These are phyloP conservation scores for Argyresthia goedartella DNA, from an alignment of 2,888 invertebrate genomes.

Conservation along the genomic window DNA sequence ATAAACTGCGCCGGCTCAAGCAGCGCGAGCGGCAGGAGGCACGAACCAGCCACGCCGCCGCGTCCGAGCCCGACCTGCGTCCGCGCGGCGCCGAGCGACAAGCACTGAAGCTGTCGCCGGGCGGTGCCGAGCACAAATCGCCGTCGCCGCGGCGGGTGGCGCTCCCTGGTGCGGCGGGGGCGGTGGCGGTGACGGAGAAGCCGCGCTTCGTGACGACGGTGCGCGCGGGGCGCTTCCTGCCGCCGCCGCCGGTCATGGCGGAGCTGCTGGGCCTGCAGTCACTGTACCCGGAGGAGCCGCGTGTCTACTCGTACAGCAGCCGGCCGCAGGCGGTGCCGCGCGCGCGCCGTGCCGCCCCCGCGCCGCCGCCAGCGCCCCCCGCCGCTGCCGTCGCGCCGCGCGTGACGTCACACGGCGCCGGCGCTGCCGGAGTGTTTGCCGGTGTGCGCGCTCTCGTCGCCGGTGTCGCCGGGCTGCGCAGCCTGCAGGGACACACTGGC, in stretches of 20 bases:
- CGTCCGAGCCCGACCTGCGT: constrained; percentile 74
- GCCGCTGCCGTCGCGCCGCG: constrained; percentile 11
- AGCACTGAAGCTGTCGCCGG: constrained; percentile 23
- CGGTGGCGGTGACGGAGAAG: constrained; percentile 24
- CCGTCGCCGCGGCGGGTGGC: constrained; percentile 23
- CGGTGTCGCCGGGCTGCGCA: constrained; percentile 37
- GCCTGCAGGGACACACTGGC: no score
- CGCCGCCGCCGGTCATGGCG: constrained; percentile 82
- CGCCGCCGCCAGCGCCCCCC: not conserved
- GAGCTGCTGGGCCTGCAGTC: constrained; percentile 71
- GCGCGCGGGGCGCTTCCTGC: constrained; percentile 81
- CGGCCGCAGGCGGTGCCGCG: constrained; percentile 68
- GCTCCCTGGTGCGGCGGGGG: constrained; percentile 15
- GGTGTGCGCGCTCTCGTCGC: constrained; percentile 42
- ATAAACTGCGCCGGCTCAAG: constrained; percentile 77
- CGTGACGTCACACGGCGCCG: no score
- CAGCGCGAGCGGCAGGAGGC: constrained; percentile 52
- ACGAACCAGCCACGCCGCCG: no score
- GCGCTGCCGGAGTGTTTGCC: constrained; percentile 16
- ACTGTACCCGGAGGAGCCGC: constrained; percentile 39
- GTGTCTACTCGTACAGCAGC: constrained; percentile 76
- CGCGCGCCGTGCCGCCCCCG: constrained; percentile 20
- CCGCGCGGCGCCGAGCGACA: constrained; percentile 21
- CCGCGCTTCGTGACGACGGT: constrained; percentile 86
- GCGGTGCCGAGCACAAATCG: constrained; percentile 27